These are phyloP conservation scores for Cladopsammia gracilis DNA, from an alignment of 64 coral and sea anemone species.

Conservation along the genomic window DNA sequence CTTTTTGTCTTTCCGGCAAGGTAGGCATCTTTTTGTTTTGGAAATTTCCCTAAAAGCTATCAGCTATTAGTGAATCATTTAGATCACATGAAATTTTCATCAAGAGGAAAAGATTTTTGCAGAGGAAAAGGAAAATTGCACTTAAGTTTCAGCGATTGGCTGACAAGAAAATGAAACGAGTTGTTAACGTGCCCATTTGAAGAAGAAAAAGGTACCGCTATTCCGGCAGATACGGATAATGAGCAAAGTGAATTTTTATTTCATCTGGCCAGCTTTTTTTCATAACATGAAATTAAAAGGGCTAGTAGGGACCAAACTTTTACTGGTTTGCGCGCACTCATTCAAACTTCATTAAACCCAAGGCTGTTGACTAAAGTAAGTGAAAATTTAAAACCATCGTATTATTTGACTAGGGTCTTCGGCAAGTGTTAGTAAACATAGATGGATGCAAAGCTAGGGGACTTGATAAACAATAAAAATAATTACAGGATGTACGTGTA, in stretches of 20 bases:
- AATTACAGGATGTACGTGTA: conserved; percentile 1
- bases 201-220: background rate
- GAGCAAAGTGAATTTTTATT: background rate
- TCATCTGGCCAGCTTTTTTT: background rate
- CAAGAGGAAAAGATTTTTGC: background rate
- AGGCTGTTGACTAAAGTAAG: too few species aligned
- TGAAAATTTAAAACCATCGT: too few species aligned
- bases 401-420: too few species aligned
- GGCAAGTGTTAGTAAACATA: too few species aligned
- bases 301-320: too few species aligned
- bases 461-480: background rate
- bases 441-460: background rate
- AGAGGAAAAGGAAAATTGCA: background rate
- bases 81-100: background rate
- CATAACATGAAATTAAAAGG: too few species aligned
- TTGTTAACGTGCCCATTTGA: background rate
- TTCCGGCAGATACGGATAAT: background rate
- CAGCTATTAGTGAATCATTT: background rate
- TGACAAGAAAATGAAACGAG: background rate
- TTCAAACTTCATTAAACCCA: too few species aligned
- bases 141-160: background rate
- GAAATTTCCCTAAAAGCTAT: background rate
- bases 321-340: too few species aligned
- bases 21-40: too few species aligned
- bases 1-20: too few species aligned